Evolutionary conservation across 2,888 invertebrate species (phyloP), one percentile per base, ranked within the genome.

Genomic region (Ormyrus rosae): DNA sequence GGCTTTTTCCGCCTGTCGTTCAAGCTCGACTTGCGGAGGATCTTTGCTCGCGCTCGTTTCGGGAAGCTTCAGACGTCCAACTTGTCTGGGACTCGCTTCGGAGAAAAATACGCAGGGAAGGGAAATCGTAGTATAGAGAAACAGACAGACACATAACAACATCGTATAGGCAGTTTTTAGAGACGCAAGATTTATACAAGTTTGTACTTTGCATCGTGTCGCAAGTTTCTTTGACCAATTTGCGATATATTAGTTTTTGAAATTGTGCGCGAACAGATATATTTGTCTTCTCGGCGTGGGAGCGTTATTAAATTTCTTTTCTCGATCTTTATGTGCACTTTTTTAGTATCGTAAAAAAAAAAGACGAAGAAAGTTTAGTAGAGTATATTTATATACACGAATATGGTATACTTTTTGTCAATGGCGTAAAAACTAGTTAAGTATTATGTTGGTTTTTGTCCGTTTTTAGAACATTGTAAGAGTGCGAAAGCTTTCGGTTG

Each of bases 101-200:
- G 67, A 83, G 82, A 84, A 83, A 83, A 80, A 79, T 82, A 85
- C 82, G 34, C 83, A 82, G 19, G 19, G 60, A 19, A 11, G 10
- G 45, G 65, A 11, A 11, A 56, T 67, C 11, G 9, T 34, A 34
- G 34, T 34, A 34, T 34, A 69, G 77, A 60, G 68, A 83, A 85
- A 86, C 82, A 85, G 86, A 87, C 87, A 87, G 87, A 87, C 87
- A 87, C 87, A 87, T 87, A 87, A 88, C 86, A 86, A 85, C 84
- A 84, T 80, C 75, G 76, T 83, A 34, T 2, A 83, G 82, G 80
- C 82, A 82, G 60, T 78, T 61, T 34, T 73, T 55, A 75, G 72
- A 79, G 82, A 83, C 72, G 77, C 67, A 77, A 63, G 70, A 77
- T 80, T 34, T 34, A 34, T 34, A 34, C 34, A 34, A 34, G 34